phyloP scores from a whole-genome alignment of 2,797 vertebrate genomes.

The Tapirus indicus region DNA sequence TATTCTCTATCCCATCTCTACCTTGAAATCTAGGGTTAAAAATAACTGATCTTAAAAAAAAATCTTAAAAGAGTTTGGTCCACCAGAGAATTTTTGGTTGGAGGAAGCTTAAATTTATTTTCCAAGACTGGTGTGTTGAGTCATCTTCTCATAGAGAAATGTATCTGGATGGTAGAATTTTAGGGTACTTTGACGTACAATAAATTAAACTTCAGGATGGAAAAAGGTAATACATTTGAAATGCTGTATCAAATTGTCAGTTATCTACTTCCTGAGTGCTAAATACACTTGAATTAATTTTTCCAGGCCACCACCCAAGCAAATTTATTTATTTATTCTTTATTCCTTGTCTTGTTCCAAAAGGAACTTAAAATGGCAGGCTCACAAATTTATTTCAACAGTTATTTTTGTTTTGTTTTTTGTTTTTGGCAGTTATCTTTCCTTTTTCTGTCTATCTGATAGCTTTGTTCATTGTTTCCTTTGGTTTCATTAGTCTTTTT shows the following conservation, averaged over 20 bases:
- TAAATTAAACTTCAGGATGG: not conserved
- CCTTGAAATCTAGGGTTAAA: not conserved
- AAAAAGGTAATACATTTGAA: constrained; percentile 2
- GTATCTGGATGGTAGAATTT: not conserved
- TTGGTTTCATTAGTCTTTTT: not conserved
- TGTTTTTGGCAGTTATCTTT: not conserved
- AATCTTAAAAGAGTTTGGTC: not conserved
- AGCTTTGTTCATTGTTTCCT: not conserved
- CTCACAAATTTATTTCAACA: not conserved
- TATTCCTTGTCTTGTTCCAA: constrained; percentile 1
- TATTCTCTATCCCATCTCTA: not conserved
- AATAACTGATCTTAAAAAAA: not conserved
- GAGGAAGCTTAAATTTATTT: constrained; percentile 39
- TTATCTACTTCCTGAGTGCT: constrained; percentile 6
- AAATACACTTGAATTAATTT: constrained; percentile 31
- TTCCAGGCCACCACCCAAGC: not conserved
- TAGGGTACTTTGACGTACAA: not conserved
- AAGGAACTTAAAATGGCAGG: constrained; percentile 24
- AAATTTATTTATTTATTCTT: constrained; percentile 24
- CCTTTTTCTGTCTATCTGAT: not conserved
- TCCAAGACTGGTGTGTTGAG: not conserved
- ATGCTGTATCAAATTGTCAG: not conserved
- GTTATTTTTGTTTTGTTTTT: not conserved
- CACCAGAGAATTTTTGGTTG: not conserved
- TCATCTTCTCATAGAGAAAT: constrained; percentile 16